Evolutionary conservation across 2,797 vertebrate genomes (phyloP).

Genomic region (Moxostoma hubbsi): DNA sequence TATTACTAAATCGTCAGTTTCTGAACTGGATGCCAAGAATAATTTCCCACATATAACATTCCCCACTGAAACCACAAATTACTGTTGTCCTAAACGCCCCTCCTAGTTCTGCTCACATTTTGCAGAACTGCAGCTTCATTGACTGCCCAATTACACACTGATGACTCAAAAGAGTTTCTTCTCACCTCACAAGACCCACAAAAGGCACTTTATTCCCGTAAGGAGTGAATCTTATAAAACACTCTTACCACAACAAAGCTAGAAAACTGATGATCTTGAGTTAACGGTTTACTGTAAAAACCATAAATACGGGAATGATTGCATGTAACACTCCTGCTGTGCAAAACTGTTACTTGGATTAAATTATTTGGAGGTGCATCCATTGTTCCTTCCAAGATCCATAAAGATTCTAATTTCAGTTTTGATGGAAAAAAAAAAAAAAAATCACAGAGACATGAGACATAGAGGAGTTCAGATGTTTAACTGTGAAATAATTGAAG

Average conservation of each 20-base stretch:
- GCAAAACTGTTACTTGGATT: background rate
- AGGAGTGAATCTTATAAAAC: background rate
- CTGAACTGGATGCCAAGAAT: slow-evolving; percentile 81
- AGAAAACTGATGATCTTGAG: slow-evolving; percentile 5
- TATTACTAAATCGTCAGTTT: slow-evolving; percentile 73
- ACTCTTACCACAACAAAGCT: background rate
- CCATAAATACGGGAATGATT: background rate
- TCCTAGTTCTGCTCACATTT: slow-evolving; percentile 47
- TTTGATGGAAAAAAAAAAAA: background rate
- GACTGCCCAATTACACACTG: slow-evolving; percentile 21
- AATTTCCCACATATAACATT: slow-evolving; percentile 83
- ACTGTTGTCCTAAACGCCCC: slow-evolving; percentile 60
- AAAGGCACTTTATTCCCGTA: slow-evolving; percentile 15
- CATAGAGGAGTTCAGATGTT: background rate
- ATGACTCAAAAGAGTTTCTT: background rate
- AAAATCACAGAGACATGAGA: background rate
- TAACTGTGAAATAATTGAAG: background rate
- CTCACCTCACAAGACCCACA: background rate
- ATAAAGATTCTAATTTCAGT: background rate
- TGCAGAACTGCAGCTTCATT: slow-evolving; percentile 27
- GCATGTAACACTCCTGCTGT: background rate
- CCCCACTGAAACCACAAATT: slow-evolving; percentile 75
- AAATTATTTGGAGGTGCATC: background rate
- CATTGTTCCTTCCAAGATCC: background rate
- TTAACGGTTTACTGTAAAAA: background rate